Evolutionary conservation across 2,113 vertebrate species (phyloP).

Genomic region (Vidua chalybeata): DNA sequence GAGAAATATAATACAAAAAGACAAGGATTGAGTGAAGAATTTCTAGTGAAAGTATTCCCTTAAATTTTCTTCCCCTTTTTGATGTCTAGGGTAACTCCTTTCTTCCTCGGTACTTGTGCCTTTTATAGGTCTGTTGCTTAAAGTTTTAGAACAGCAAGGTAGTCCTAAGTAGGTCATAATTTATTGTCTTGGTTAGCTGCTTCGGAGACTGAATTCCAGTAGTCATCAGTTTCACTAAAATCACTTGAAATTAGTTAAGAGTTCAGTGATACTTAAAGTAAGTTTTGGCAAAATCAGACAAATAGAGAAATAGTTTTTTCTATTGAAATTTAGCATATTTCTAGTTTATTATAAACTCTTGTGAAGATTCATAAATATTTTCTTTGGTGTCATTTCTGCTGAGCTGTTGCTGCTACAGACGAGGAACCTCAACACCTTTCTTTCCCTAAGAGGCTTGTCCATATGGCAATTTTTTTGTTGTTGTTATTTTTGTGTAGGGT

Average conservation of each 20-base stretch:
- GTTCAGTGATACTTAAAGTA: background rate
- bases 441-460: background rate
- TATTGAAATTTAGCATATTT: background rate
- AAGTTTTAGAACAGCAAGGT: background rate
- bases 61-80: background rate
- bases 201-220: background rate
- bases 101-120: background rate
- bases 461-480: background rate
- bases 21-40: background rate
- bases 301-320: background rate
- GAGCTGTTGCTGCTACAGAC: background rate
- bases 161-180: background rate
- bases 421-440: background rate
- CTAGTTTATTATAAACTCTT: background rate
- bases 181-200: background rate
- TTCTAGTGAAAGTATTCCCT: background rate
- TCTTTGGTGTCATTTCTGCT: background rate
- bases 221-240: background rate
- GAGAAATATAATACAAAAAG: background rate
- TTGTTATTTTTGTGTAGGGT: background rate
- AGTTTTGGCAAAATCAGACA: background rate
- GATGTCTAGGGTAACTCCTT: background rate
- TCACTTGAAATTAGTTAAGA: background rate
- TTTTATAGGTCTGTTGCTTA: background rate
- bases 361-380: background rate